phyloP scores from a whole-genome alignment of 2,113 vertebrate genomes.

The Trinectes maculatus region DNA sequence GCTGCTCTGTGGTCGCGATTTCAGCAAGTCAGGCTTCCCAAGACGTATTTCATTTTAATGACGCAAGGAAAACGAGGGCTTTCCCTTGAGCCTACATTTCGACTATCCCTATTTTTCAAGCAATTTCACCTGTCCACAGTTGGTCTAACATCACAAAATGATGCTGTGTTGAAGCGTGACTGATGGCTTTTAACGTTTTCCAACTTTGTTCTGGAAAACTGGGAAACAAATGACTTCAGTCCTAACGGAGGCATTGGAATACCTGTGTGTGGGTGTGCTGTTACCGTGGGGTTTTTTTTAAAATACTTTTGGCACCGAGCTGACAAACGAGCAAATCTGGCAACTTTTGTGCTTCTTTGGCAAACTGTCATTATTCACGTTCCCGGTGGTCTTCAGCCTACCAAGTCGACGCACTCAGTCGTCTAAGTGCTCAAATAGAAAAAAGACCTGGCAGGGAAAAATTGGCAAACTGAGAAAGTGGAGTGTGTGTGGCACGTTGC shows the following conservation, averaged over 20 bases:
- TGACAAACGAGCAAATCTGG: constrained; percentile 58
- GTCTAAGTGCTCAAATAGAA: constrained; percentile 34
- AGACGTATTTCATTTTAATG: constrained; percentile 72
- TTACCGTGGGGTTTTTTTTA: constrained; percentile 41
- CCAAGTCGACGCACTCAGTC: constrained; percentile 40
- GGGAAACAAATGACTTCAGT: constrained; percentile 47
- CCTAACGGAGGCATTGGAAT: constrained; percentile 47
- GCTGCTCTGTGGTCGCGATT: constrained; percentile 40
- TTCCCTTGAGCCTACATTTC: constrained; percentile 49
- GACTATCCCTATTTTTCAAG: constrained; percentile 63
- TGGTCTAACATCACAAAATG: constrained; percentile 34
- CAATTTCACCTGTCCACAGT: constrained; percentile 71
- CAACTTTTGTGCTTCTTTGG: constrained; percentile 49
- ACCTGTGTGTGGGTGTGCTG: constrained; percentile 58
- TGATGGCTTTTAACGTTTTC: constrained; percentile 46
- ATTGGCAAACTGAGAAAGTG: constrained; percentile 42
- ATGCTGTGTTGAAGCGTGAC: constrained; percentile 52
- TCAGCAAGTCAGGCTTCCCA: constrained; percentile 41
- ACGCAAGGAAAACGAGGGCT: constrained; percentile 53
- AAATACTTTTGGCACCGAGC: constrained; percentile 33
- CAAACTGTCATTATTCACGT: constrained; percentile 57
- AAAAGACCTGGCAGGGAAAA: constrained; percentile 53
- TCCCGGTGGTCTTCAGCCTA: constrained; percentile 68
- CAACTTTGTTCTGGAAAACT: constrained; percentile 55
- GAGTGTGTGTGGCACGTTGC: constrained; percentile 44